Conservation (phyloP, 2,797 vertebrate species). For the Phataginus tricuspis region DNA sequence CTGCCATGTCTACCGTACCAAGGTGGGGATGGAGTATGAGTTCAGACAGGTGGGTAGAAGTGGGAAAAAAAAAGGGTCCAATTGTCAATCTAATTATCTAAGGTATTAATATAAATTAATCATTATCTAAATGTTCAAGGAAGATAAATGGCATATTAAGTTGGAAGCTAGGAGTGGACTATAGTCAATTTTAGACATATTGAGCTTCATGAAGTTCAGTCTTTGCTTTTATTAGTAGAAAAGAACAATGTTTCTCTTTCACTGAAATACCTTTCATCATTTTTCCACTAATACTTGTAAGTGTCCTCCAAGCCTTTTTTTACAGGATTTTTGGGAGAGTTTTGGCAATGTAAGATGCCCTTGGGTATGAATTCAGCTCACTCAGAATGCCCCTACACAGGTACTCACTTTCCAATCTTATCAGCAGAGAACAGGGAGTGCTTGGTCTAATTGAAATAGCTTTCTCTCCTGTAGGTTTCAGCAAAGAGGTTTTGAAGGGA, state of each 20-base stretch:
- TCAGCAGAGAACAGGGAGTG: constrained; percentile 32
- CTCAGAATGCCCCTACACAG: not conserved
- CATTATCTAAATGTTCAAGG: not conserved
- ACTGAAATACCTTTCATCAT: not conserved
- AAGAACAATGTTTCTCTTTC: not conserved
- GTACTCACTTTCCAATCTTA: constrained; percentile 46
- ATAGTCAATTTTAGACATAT: not conserved
- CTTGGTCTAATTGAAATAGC: constrained; percentile 42
- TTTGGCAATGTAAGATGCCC: not conserved
- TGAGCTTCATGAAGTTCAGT: not conserved
- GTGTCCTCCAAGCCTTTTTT: constrained; percentile 10
- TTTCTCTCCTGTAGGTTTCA: constrained; percentile 48
- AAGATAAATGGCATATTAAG: not conserved
- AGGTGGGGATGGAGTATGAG: accelerated
- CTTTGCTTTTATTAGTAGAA: not conserved
- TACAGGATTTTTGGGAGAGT: not conserved
- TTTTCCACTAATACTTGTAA: not conserved
- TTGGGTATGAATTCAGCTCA: not conserved
- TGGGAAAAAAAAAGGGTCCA: not conserved
- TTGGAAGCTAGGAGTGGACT: not conserved
- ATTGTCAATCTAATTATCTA: too few relatives aligned
- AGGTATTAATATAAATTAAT: not conserved
- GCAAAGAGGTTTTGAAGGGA: constrained; percentile 1
- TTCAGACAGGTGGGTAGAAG: not conserved
- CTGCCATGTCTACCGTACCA: too few relatives aligned